Evolutionary conservation across 2,888 invertebrate genomes (phyloP).

Genomic region (Mimachlamys varia): DNA sequence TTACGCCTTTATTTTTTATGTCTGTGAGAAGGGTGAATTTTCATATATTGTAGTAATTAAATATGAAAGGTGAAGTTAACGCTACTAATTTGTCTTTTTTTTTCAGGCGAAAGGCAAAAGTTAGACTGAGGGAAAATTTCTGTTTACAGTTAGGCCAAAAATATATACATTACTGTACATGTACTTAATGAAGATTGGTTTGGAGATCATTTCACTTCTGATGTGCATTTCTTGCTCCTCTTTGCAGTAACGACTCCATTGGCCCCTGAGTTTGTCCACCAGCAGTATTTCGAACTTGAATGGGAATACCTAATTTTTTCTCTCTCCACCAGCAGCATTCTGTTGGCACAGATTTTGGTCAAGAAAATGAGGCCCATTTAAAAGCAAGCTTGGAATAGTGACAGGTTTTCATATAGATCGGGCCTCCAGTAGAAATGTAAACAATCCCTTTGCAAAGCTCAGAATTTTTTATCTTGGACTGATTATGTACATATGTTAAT

Average conservation of each 20-base stretch:
- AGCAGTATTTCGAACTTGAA: neutral
- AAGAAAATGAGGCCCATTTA: neutral
- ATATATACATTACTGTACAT: no score
- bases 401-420: neutral
- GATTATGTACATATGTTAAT: slow-evolving; percentile 27
- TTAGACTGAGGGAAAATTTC: no score
- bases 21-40: no score
- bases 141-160: no score
- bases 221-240: neutral
- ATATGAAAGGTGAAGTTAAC: no score
- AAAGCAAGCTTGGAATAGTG: neutral
- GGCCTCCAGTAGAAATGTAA: neutral
- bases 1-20: no score
- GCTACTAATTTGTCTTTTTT: no score
- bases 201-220: neutral
- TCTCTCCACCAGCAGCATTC: neutral
- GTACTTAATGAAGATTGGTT: no score
- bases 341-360: neutral
- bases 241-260: neutral
- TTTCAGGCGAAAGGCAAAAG: no score
- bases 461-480: slow-evolving; percentile 18
- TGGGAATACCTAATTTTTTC: neutral
- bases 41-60: no score
- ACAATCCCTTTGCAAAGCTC: slow-evolving; percentile 24
- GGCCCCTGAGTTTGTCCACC: neutral